Base-by-base conservation (phyloP, 2,113 vertebrate genomes). In the Paedocypris sp. region DNA sequence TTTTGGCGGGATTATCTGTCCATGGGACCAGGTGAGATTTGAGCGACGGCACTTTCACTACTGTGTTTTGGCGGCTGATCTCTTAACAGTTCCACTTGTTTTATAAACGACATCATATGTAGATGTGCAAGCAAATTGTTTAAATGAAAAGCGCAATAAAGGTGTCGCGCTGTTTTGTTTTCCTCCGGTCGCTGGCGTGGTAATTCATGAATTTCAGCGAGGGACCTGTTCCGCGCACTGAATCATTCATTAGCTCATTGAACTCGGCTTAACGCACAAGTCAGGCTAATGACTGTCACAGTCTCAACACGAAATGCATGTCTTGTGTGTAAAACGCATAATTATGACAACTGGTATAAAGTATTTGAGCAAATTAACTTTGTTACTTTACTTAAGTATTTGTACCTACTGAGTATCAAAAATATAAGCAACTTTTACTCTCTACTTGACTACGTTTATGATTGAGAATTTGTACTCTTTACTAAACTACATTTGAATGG, bases 11-110 rank as follows among this genome's bases (percentile, higher is more conserved):
- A 89, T 89, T 49, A 85, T 98, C 75, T 97, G 90, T 72, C 88
- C 95, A 3, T 98, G 95, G 95, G 93, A 98, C 79, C 94, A 98
- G 95, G 94, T 97, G 85, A 70, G 82, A 31, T 8, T 11, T 10
- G 33, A 12, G 33, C 19, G 29, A 31, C 25, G 6, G 26, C 11
- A 16, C 16, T n/a, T 60, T 49, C 45, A 42, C 35, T 22, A 26
- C 11, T 12, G 23, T 47, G 4, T 25, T 6, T 13, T n/a, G 4
- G 8, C 8, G 35, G 3, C 35, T 36, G n/a, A n/a, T n/a, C n/a
- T n/a, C n/a, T n/a, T n/a, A n/a, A n/a, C n/a, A n/a, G n/a, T n/a
- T n/a, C n/a, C 10, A 18, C 12, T 18, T 49, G 26, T 31, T 29
- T 19, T 29, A n/a, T n/a, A n/a, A n/a, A n/a, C n/a, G n/a, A n/a